A percentile compares a stretch with the other conserved stretches of the same genome.
These are phyloP conservation scores for Enteromius radiatus DNA, from an alignment of 2,797 vertebrate genomes.

Conservation along the genomic window DNA sequence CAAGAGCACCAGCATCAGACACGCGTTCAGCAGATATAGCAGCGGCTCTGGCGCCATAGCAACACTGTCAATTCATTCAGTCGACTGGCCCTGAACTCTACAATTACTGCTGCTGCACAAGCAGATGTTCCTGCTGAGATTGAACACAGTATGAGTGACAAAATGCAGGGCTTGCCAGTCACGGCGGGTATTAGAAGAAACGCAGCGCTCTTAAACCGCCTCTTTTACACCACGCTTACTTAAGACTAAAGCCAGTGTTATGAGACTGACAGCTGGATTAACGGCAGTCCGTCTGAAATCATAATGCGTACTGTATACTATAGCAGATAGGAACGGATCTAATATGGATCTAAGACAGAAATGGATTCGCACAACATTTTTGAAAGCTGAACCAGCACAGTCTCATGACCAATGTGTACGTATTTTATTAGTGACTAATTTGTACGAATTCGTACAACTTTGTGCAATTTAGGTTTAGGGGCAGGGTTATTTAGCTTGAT, in stretches of 20 bases:
- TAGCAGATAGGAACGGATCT: background rate
- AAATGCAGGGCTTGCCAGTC: slow-evolving; percentile 34
- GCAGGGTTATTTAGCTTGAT: no score
- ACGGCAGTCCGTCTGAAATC: background rate
- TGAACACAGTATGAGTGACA: slow-evolving; percentile 29
- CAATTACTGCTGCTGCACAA: slow-evolving; percentile 33
- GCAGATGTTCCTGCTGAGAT: slow-evolving; percentile 40
- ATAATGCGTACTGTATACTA: background rate
- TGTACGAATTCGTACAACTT: no score
- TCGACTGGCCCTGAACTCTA: slow-evolving; percentile 30
- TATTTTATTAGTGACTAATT: no score
- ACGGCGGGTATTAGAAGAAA: background rate
- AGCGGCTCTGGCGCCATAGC: slow-evolving; percentile 27
- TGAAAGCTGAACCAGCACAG: no score
- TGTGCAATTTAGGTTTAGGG: no score
- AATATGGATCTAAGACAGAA: no score
- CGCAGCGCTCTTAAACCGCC: background rate
- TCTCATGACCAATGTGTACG: no score
- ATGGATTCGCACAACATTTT: no score
- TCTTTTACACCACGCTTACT: slow-evolving; percentile 34
- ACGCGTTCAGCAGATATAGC: background rate
- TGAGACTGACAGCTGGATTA: background rate
- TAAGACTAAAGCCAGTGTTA: slow-evolving; percentile 4
- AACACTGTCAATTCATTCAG: slow-evolving; percentile 32
- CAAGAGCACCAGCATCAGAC: slow-evolving; percentile 1